Evolutionary conservation across 1,140 invertebrate genomes (phyloP), one percentile per base, ranked within the genome.

Genomic region (Gryon sp.): DNA sequence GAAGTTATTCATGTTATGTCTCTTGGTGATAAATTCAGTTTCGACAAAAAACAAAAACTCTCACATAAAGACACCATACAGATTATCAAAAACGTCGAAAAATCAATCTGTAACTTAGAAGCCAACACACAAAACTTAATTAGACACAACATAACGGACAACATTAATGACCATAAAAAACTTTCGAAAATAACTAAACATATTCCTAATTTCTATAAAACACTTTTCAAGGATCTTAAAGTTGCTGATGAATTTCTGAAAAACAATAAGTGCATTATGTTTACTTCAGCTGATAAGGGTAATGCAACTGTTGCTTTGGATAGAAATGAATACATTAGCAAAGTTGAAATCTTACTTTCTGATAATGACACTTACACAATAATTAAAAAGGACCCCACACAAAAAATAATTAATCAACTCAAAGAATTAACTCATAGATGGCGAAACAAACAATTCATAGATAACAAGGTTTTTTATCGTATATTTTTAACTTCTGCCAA

Each of bases 261-360:
- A n/a, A 15, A 40, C 12, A 46, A 78, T 22, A 18, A 40, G 2
- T 22, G 74, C 7, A 70, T 79, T 11, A 14, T 77, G 11, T 66
- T 81, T 18, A 52, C 73, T 1, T 45, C 41, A 52, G 72, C 80
- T 22, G 82, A 81, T 15, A 83, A 83, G 63, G 77, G 80, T 4
- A 80, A 79, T 28, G 41, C 63, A 1, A 81, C 74, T 2, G 80
- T 81, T 0, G 38, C 72, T 14, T 18, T 83, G 9, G 14, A 76
- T 2, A 69, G 16, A 34, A 7, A 53, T 5, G 48, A 52, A 0
- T 82, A 82, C 32, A 43, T 53, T 2, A 4, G 14, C 8, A 79
- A 82, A 55, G 75, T 79, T 2, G 15, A 46, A n/a, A 9, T 78
- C 5, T 34, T 79, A 0, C 14, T n/a, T n/a, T n/a, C 57, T 0